Evolutionary conservation across 2,797 vertebrate genomes (phyloP), one percentile per base, ranked within the genome.

Genomic region (Oreochromis grahami): DNA sequence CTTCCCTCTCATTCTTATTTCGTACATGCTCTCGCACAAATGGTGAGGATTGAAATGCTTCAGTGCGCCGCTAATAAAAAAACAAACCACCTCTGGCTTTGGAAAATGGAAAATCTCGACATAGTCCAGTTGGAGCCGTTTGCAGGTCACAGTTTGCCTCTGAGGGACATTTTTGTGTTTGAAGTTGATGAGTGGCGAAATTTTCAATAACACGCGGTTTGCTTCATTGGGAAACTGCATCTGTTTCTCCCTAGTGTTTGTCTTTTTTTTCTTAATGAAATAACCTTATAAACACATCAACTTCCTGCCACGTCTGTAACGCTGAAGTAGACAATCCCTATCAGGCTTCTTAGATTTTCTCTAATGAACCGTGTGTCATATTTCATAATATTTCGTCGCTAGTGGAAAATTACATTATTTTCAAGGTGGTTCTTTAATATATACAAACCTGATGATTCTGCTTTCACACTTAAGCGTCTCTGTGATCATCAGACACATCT

Each of bases 31-130:
- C 48, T 24, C n/a, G 13, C 83, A 84, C 76, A 88, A 87, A 86
- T 83, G 21, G 56, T 53, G 41, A 43, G 55, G 36, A 85, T 79
- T 87, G 85, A 87, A 83, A 77, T 38, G n/a, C 70, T 78, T 84
- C 72, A 24, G 55, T 83, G 12, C 60, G 26, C 19, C 14, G 53
- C 86, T 91, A 87, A 91, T 86, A 76, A 72, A 87, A 87, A 84
- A 90, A 86, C 78, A 88, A 92, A 88, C 76, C 81, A 80, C 68
- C 60, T 83, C 65, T 82, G 79, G 82, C 76, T 86, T 81, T 82
- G 26, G 45, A 86, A 91, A 88, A 91, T 82, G 60, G 87, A 85
- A 89, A 80, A 56, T 87, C 81, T 78, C 50, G 52, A 32, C 32
- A 21, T 87, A 80, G 87, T 91, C 82, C 78, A 58, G 50, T 78